Base-by-base conservation (phyloP, 2,888 invertebrate genomes). In the Tromatobia lineatoria region DNA sequence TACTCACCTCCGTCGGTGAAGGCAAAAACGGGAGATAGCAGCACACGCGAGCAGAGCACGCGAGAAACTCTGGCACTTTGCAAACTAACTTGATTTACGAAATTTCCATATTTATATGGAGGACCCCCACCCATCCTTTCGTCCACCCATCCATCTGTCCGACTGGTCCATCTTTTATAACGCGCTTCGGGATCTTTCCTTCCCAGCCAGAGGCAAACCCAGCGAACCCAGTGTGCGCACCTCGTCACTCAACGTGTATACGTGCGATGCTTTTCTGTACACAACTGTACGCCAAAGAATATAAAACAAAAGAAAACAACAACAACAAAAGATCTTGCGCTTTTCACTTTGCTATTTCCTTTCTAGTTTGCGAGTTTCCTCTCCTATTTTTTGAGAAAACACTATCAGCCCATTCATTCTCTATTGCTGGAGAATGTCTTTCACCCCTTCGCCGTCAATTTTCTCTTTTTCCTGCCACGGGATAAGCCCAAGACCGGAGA, bases 51-150 rank as follows among this genome's bases (percentile, higher is more conserved):
- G 67, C 34, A 71, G 69, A 54, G 80, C 80, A 57, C 81, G 71
- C 82, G 71, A 80, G 82, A 85, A 82, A 83, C 83, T 85, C 82
- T 77, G 82, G 83, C 85, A 85, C 86, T 86, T 85, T 85, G 79
- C 82, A 79, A 85, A 86, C 83, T 91, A 90, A 91, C 90, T 88
- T 89, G 90, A 91, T 91, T 90, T 89, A 87, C 86, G 70, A 89
- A 91, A 91, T 90, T 90, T 90, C 89, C 91, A 91, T 91, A 91
- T 91, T 91, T 91, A 90, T 91, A 88, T 87, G 88, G 76, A 70
- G 75, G 79, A 64, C 77, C 78, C 67, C 66, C 85, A 77, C 78
- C 87, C 83, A 81, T 78, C 78, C 77, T 80, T 75, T 83, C 87
- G 83, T 80, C 83, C 86, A 80, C 80, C 82, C 82, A 82, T 86